A percentile compares a stretch with the other conserved stretches of the same genome.
These are phyloP conservation scores for Heterodera filipjevi DNA, from an alignment of 2,888 invertebrate species.

Conservation along the genomic window DNA sequence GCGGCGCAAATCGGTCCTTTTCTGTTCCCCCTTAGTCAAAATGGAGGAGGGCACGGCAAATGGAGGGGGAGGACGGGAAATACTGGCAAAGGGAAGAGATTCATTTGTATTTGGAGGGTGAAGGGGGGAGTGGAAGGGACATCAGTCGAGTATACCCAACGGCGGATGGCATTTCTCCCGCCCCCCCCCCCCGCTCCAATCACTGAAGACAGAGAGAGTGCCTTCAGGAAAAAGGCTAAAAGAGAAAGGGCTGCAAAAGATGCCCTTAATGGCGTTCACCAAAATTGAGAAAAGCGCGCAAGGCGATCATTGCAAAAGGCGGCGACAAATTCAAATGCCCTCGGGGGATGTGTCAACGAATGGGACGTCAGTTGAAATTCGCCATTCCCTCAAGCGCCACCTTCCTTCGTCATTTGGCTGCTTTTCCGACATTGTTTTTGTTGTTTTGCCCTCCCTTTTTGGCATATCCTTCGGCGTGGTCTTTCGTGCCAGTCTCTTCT, in stretches of 20 bases:
- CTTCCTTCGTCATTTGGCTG: background rate
- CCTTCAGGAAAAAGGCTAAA: background rate
- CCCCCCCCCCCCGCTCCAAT: no score
- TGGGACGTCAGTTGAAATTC: background rate
- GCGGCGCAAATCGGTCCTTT: slow-evolving; percentile 5
- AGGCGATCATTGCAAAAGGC: no score
- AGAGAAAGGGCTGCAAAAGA: background rate
- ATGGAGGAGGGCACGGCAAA: slow-evolving; percentile 16
- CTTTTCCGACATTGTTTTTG: background rate
- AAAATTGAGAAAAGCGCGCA: background rate
- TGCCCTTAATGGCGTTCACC: background rate
- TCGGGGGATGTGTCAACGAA: background rate
- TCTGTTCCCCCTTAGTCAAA: background rate
- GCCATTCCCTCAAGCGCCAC: no score
- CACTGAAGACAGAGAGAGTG: background rate
- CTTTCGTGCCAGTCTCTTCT: slow-evolving; percentile 8
- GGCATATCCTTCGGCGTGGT: background rate
- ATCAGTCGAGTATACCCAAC: background rate
- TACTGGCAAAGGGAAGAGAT: background rate
- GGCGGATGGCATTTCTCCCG: background rate
- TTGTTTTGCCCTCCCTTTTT: background rate
- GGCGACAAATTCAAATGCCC: background rate
- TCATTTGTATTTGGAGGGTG: background rate
- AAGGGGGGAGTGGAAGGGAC: background rate
- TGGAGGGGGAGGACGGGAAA: background rate